These are phyloP conservation scores for Lichenostomus cassidix DNA, from an alignment of 2,113 vertebrate genomes.

Conservation along the genomic window DNA sequence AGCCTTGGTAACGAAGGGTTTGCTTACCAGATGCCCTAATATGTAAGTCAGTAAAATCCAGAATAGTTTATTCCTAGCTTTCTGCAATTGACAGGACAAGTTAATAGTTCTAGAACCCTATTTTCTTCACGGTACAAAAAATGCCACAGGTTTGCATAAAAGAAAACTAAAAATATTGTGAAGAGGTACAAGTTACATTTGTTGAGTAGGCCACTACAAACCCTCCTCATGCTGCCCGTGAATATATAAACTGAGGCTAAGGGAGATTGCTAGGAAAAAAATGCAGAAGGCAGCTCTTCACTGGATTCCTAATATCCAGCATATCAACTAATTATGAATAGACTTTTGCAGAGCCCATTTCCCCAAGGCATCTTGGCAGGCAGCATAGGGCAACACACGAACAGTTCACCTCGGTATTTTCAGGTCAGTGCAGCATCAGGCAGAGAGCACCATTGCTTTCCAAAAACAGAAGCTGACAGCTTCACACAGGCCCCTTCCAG, in stretches of 20 bases:
- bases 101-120: not conserved
- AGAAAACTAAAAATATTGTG: not conserved
- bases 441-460: not conserved
- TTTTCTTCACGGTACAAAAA: not conserved
- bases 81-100: not conserved
- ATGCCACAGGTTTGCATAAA: not conserved
- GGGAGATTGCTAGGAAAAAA: not conserved
- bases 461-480: not conserved
- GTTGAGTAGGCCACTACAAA: not conserved
- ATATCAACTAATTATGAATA: not conserved
- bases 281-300: not conserved
- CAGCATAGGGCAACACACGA: rapidly evolving
- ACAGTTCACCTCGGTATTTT: not conserved
- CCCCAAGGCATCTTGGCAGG: not conserved
- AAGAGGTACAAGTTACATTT: not conserved
- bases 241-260: not conserved
- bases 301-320: not conserved
- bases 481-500: not conserved
- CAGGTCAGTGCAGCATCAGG: not conserved
- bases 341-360: not conserved
- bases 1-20: rapidly evolving
- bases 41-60: not conserved
- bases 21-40: not conserved
- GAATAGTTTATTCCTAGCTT: not conserved
- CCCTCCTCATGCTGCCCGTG: not conserved